A percentile compares a stretch with the other conserved stretches of the same genome.
Evolutionary conservation across 1,140 invertebrate species (phyloP).

Genomic region (Drosophila truncata): DNA sequence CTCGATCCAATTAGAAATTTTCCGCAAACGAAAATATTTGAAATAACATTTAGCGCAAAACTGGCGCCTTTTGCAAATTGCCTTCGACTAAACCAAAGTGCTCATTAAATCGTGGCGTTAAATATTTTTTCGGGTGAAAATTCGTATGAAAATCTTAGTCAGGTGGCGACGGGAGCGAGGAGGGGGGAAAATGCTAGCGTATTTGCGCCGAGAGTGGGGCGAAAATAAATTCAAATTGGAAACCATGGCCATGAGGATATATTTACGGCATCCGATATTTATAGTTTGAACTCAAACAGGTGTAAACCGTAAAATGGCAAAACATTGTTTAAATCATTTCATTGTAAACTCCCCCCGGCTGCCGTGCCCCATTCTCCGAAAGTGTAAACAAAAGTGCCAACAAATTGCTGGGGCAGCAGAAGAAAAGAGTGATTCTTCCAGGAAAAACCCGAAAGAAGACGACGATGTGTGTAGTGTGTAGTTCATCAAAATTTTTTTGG

Average conservation of each 20-base stretch:
- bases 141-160: slow-evolving; percentile 63
- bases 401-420: slow-evolving; percentile 32
- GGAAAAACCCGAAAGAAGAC: slow-evolving; percentile 18
- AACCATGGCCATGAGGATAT: slow-evolving; percentile 64
- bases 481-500: slow-evolving; percentile 77
- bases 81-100: slow-evolving; percentile 63
- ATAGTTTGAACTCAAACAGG: slow-evolving; percentile 81
- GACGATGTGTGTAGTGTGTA: slow-evolving; percentile 44
- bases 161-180: slow-evolving; percentile 3
- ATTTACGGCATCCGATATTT: slow-evolving; percentile 78
- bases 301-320: slow-evolving; percentile 79
- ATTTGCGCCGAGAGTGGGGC: slow-evolving; percentile 19
- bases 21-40: slow-evolving; percentile 69
- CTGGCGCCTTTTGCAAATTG: slow-evolving; percentile 72
- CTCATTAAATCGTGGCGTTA: slow-evolving; percentile 75
- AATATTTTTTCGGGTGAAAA: slow-evolving; percentile 57
- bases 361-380: slow-evolving; percentile 1
- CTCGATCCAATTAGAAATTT: slow-evolving; percentile 56
- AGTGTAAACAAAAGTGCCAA: slow-evolving; percentile 49
- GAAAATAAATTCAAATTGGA: slow-evolving; percentile 59
- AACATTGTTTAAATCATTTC: slow-evolving; percentile 83
- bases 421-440: slow-evolving; percentile 18
- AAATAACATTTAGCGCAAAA: slow-evolving; percentile 75
- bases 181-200: background rate
- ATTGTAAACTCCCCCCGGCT: slow-evolving; percentile 70